Percentiles rank a stretch among this genome's conserved stretches.
Conservation (phyloP, 2,797 vertebrate species). For the Hyperoplus immaculatus region DNA sequence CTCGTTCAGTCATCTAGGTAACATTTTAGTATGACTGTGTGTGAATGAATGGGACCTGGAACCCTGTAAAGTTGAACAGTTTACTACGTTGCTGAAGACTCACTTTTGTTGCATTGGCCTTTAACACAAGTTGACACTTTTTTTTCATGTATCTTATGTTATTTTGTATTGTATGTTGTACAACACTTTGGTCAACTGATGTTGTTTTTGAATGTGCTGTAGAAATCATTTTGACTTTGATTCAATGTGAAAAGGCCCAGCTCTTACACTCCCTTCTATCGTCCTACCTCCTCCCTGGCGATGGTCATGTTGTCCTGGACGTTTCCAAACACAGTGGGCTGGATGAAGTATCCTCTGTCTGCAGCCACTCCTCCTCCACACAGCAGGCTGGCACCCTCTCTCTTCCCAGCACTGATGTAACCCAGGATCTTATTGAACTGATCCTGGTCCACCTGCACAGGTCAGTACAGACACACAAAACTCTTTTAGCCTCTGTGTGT, state of each 20-base stretch:
- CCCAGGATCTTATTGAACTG: slow-evolving; percentile 96
- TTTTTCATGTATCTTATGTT: no score
- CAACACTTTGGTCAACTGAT: no score
- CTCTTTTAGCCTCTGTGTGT: neutral
- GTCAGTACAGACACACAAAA: neutral
- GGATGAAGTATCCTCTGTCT: slow-evolving; percentile 95
- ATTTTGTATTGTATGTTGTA: no score
- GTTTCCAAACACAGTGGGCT: slow-evolving; percentile 95
- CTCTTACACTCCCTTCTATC: neutral
- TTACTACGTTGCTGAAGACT: no score
- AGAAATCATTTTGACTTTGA: no score
- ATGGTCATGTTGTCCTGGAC: slow-evolving; percentile 96
- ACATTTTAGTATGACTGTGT: no score
- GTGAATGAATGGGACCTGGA: no score
- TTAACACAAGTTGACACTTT: no score
- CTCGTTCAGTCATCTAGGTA: no score
- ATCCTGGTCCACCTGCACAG: slow-evolving; percentile 90
- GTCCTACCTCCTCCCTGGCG: slow-evolving; percentile 92
- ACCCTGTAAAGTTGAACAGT: no score
- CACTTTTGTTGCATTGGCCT: no score
- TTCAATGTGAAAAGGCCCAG: neutral
- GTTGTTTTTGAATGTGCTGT: no score
- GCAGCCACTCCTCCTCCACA: slow-evolving; percentile 91
- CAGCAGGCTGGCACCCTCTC: slow-evolving; percentile 94
- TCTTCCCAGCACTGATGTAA: slow-evolving; percentile 91